Base-by-base conservation (phyloP, 2,888 invertebrate species). In the Heteromurus nitidus region DNA sequence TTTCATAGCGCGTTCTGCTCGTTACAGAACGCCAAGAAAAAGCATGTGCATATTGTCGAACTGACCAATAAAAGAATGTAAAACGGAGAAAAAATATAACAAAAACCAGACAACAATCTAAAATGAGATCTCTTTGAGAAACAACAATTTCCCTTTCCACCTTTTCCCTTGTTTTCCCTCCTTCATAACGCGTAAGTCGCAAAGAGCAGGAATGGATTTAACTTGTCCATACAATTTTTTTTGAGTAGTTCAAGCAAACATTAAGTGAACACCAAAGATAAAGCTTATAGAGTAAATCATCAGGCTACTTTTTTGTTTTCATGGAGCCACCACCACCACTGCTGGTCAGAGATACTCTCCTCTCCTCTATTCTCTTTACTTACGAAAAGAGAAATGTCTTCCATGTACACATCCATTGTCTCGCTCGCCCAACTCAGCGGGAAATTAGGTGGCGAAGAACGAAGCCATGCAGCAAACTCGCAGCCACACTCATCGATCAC, bases 401-500 rank as follows among this genome's bases (percentile, higher is more conserved):
- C n/a, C n/a, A n/a, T n/a, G n/a, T n/a, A n/a, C n/a, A n/a, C n/a
- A n/a, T n/a, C n/a, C n/a, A n/a, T n/a, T n/a, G n/a, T n/a, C n/a
- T n/a, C n/a, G 16, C n/a, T 18, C 3, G 26, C 22, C 22, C 16
- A 11, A 22, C 26, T 55, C 55, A 55, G 55, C 26, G 9, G 30
- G 62, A 31, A 62, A 31, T 62, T 62, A 62, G 62, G 9, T 62
- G 62, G 31, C n/a, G 62, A 24, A 31, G 62, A 31, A 3, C 16
- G 47, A 3, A 36, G 5, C 13, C 7, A 13, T 36, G 13, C 13
- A 36, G 36, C 36, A 36, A 5, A 13, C 36, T 36, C 36, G 13
- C n/a, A 36, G 36, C 5, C 24, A 44, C 11, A 30, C 68, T 68
- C 76, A 68, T 76, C 68, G 76, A 76, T 76, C 76, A 76, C 76